Conservation (phyloP, 2,113 vertebrate genomes). For the Eidolon helvum region DNA sequence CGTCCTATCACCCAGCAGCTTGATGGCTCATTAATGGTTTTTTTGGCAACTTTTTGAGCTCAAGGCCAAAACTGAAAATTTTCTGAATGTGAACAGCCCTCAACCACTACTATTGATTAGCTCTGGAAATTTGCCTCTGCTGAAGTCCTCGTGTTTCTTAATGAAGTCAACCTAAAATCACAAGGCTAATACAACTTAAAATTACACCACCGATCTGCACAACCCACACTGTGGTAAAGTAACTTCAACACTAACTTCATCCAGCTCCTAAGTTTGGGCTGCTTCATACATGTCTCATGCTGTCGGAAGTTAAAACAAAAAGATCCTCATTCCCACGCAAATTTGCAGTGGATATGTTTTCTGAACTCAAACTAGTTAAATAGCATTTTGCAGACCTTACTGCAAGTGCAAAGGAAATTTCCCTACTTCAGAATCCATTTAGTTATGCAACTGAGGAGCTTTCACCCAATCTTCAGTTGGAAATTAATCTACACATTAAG, state of each 20-base stretch:
- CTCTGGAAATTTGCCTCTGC: not conserved
- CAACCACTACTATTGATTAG: not conserved
- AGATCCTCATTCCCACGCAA: not conserved
- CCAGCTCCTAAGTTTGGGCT: not conserved
- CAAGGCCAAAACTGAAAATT: not conserved
- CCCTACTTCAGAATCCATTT: not conserved
- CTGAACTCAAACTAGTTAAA: not conserved
- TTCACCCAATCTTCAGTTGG: not conserved
- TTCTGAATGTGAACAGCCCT: not conserved
- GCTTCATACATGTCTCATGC: not conserved
- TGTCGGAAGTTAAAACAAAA: not conserved
- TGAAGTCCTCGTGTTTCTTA: not conserved
- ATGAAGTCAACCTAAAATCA: not conserved
- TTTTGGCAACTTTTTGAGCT: not conserved
- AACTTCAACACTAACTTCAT: not conserved
- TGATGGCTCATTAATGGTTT: not conserved
- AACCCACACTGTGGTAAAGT: not conserved
- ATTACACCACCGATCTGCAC: not conserved
- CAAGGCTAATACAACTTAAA: not conserved
- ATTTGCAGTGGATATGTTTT: not conserved
- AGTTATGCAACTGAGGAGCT: not conserved
- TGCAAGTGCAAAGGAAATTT: not conserved
- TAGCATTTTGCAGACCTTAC: not conserved
- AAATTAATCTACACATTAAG: not conserved
- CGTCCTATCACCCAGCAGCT: not conserved